These are phyloP conservation scores for Schrankia costaestrigalis DNA, from an alignment of 2,888 invertebrate genomes.

Conservation along the genomic window DNA sequence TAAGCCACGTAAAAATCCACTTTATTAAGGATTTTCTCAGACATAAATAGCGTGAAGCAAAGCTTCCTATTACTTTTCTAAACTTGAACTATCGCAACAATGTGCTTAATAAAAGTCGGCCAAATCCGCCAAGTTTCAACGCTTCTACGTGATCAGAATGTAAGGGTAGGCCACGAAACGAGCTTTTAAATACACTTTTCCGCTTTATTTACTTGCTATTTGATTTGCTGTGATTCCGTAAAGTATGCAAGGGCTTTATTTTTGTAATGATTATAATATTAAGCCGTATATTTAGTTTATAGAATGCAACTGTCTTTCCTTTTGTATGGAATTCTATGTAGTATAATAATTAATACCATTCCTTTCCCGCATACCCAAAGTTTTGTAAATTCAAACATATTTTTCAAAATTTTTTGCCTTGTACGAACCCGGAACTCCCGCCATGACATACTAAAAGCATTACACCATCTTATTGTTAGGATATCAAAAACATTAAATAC, in stretches of 20 bases:
- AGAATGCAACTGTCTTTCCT: not conserved
- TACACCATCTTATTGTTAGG: no score
- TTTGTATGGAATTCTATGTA: not conserved
- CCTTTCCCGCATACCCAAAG: no score
- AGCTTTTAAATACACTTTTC: conserved; percentile 7
- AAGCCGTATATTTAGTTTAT: no score
- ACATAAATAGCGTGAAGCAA: no score
- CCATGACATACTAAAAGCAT: no score
- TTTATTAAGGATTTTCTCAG: no score
- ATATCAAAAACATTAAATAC: no score
- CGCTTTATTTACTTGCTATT: not conserved
- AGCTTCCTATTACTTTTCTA: conserved; percentile 31
- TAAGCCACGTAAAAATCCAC: no score
- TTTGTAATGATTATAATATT: no score
- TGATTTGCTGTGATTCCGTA: not conserved
- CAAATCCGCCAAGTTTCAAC: conserved; percentile 31
- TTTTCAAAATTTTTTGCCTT: not conserved
- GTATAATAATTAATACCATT: no score
- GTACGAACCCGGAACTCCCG: no score
- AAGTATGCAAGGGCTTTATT: not conserved
- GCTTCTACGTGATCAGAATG: conserved; percentile 34
- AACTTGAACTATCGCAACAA: conserved; percentile 33
- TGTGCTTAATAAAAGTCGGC: conserved; percentile 36
- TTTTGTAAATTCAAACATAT: not conserved
- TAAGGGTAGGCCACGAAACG: conserved; percentile 10